Conservation (phyloP, 2,113 vertebrate species). For the Saguinus midas region DNA sequence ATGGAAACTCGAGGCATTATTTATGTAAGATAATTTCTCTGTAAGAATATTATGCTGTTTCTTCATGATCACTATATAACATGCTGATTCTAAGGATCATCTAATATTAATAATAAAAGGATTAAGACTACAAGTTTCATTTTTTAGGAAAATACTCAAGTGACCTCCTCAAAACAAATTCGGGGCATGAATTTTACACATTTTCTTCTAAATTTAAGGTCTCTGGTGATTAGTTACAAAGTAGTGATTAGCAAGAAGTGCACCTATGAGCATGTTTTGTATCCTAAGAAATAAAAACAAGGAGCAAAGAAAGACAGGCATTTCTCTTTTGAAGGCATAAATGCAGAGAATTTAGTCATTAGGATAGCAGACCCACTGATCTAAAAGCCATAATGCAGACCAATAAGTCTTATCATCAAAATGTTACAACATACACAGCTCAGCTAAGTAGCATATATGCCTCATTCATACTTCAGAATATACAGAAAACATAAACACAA, state of each 20-base stretch:
- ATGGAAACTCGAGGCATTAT: neutral
- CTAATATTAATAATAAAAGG: slow-evolving; percentile 37
- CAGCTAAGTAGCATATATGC: neutral
- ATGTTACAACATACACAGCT: neutral
- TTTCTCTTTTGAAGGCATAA: slow-evolving; percentile 3
- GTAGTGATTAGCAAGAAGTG: neutral
- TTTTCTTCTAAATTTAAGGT: slow-evolving; percentile 49
- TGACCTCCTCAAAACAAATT: slow-evolving; percentile 40
- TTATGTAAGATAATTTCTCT: neutral
- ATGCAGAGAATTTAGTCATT: slow-evolving; percentile 20
- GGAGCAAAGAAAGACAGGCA: neutral
- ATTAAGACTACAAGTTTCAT: slow-evolving; percentile 39
- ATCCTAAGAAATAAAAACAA: neutral
- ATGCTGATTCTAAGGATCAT: slow-evolving; percentile 4
- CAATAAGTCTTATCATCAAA: neutral
- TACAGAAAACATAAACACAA: neutral
- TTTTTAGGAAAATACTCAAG: slow-evolving; percentile 44
- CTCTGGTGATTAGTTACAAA: neutral
- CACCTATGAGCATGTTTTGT: neutral
- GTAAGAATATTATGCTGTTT: neutral
- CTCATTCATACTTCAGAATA: neutral
- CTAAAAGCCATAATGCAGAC: slow-evolving; percentile 11
- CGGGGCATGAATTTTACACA: slow-evolving; percentile 39
- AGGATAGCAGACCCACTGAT: neutral
- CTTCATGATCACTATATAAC: neutral